These are phyloP conservation scores for Myrmecobius fasciatus DNA, from an alignment of 2,113 vertebrate species.

Conservation along the genomic window DNA sequence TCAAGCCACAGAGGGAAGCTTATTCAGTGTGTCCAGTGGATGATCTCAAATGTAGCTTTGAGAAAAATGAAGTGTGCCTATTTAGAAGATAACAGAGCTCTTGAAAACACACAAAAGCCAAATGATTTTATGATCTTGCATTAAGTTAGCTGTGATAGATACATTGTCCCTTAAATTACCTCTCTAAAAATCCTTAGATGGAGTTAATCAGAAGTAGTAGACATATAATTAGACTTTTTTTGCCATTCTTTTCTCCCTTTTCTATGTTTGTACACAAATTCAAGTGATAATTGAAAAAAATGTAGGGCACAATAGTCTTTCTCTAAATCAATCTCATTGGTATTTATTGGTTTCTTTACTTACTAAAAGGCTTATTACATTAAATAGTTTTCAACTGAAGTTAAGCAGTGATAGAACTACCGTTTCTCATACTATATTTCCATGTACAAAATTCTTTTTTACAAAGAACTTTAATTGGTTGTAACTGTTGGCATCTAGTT, in stretches of 20 bases:
- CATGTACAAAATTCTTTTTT: conserved; percentile 32
- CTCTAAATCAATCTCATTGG: conserved; percentile 26
- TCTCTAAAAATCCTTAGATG: conserved; percentile 66
- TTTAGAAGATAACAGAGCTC: conserved; percentile 67
- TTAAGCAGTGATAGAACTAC: background rate
- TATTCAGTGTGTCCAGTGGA: background rate
- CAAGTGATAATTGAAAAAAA: background rate
- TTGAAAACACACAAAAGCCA: conserved; percentile 70
- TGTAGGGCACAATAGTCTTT: background rate
- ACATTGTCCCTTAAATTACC: conserved; percentile 38
- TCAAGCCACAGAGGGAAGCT: background rate
- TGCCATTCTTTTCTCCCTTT: conserved; percentile 3
- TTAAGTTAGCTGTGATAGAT: conserved; percentile 58
- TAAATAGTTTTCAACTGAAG: conserved; percentile 34
- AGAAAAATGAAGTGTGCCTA: conserved; percentile 49
- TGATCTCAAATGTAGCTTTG: conserved; percentile 62
- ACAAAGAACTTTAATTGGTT: conserved; percentile 31
- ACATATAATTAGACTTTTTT: background rate
- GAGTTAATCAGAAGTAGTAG: conserved; percentile 60
- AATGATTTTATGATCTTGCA: conserved; percentile 65
- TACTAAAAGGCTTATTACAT: conserved; percentile 34
- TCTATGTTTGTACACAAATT: too few species aligned
- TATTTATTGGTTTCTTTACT: background rate
- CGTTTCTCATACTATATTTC: background rate
- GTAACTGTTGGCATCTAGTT: background rate